Base-by-base conservation (phyloP, 2,888 invertebrate genomes). In the Ophion ventricosus region DNA sequence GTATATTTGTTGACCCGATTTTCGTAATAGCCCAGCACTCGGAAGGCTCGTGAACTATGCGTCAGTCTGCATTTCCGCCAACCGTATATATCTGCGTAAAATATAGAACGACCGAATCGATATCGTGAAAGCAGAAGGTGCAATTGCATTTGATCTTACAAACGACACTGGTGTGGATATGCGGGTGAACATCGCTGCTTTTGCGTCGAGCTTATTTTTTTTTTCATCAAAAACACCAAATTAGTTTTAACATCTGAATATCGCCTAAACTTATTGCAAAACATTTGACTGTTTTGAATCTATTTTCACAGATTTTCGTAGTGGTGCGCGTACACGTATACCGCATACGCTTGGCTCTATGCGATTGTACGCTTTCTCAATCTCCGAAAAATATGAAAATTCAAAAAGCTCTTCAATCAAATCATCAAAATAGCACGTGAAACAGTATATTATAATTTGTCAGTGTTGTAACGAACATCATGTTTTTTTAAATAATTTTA, bases 81-180 rank as follows among this genome's bases (percentile, higher is more conserved):
- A 59, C 5, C 76, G 73, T 67, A 73, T 74, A 63, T 79, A 20
- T 40, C 26, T 54, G 63, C 35, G 35, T 29, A 35, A 29, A 75
- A 78, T 74, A 78, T 78, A 78, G 73, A 17, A 73, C 67, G 26
- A 56, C 54, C 54, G 73, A 82, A 75, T 82, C 82, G 74, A 82
- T 82, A 82, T 54, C 20, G 11, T 63, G 4, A 78, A 49, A 49
- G 49, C 35, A 4, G 43, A 70, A 75, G 40, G 59, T 77, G 72
- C 77, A 77, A 40, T 77, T 66, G 67, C 56, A 26, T 56, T 57
- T 26, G 26, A 25, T 61, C 26, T 29, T 35, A 29, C 35, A 35
- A 3, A 20, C 54, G 29, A 43, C n/a, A 54, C 49, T 49, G 14
- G 17, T 2, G 49, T 17, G 2, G 14, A 14, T 14, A 49, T 49